phyloP scores from a whole-genome alignment of 2,113 vertebrate genomes.

The Bambusicola thoracicus region DNA sequence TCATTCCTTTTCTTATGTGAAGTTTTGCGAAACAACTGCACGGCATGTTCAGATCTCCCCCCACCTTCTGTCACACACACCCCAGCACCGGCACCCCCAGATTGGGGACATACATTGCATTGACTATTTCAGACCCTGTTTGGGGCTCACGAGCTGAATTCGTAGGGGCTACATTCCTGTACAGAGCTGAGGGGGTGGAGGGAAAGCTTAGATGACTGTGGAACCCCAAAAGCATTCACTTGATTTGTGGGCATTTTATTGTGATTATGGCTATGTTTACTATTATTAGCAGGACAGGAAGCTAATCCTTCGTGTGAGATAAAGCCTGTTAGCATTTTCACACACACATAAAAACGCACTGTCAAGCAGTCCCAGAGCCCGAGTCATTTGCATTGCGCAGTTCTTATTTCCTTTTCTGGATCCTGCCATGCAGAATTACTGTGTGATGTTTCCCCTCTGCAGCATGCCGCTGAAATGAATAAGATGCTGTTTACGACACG shows the following conservation, averaged over 20 bases:
- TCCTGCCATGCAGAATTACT: background rate
- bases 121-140: slow-evolving; percentile 1
- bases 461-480: slow-evolving; percentile 10
- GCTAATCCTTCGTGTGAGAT: slow-evolving; percentile 58
- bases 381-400: background rate
- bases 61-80: background rate
- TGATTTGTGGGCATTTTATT: background rate
- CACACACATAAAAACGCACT: background rate
- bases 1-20: slow-evolving; percentile 41
- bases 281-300: slow-evolving; percentile 53
- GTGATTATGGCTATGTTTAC: background rate
- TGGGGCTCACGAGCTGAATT: background rate
- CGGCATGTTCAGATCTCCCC: background rate
- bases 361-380: background rate
- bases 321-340: slow-evolving; percentile 60
- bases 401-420: slow-evolving; percentile 44
- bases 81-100: background rate
- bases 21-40: background rate
- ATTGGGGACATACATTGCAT: background rate
- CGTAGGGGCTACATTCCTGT: slow-evolving; percentile 1
- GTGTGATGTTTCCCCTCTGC: background rate
- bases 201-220: background rate
- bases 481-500: background rate
- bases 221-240: slow-evolving; percentile 22
- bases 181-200: background rate